Percentiles rank a stretch among this genome's conserved stretches.
Evolutionary conservation across 1,140 invertebrate species (phyloP).

Genomic region (Drosophila burlai): DNA sequence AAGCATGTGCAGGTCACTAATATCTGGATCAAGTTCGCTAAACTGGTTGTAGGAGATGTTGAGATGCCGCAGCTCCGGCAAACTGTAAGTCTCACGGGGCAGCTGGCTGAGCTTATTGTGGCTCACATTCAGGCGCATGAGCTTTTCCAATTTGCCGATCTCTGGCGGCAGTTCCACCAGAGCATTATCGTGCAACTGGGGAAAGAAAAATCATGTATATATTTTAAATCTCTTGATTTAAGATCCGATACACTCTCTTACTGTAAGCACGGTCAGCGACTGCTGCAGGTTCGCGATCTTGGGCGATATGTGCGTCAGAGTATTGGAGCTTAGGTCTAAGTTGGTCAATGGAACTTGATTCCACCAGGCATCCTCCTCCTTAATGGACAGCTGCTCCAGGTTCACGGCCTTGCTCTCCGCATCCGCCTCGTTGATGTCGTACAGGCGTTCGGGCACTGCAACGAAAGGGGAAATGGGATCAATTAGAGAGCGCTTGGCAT

Average conservation of each 20-base stretch:
- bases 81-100: constrained; percentile 88
- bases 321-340: constrained; percentile 93
- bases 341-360: constrained; percentile 91
- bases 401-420: constrained; percentile 88
- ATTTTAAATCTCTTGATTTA: rapidly evolving
- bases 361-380: constrained; percentile 92
- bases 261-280: constrained; percentile 90
- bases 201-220: background rate
- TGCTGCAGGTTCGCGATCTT: constrained; percentile 89
- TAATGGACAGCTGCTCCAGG: constrained; percentile 86
- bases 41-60: constrained; percentile 90
- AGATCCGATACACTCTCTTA: constrained; percentile 84
- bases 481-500: constrained; percentile 11
- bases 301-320: constrained; percentile 88
- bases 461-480: constrained; percentile 16
- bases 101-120: constrained; percentile 90
- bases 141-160: constrained; percentile 90
- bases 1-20: constrained; percentile 92
- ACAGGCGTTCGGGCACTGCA: constrained; percentile 93
- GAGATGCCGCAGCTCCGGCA: constrained; percentile 89
- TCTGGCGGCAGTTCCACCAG: constrained; percentile 90
- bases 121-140: constrained; percentile 92
- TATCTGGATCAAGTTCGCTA: constrained; percentile 86
- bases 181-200: constrained; percentile 92
- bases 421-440: constrained; percentile 91